Evolutionary conservation across 2,888 invertebrate genomes (phyloP), one percentile per base, ranked within the genome.

Genomic region (Lasioglossum pauxillum): DNA sequence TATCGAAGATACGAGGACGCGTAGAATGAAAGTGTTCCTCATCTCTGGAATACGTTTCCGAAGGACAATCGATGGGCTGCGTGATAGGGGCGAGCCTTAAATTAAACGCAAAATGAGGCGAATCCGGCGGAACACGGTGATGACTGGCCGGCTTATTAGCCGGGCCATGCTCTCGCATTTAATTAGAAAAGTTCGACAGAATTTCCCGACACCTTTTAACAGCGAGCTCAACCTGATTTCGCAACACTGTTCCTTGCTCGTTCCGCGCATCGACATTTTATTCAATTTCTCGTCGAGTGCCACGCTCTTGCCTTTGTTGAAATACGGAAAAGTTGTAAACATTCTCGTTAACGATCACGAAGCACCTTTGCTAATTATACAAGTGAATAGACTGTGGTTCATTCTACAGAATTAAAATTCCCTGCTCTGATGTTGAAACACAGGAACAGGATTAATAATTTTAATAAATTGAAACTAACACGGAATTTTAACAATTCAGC

Each of bases 101-200:
- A 89, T 85, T 87, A 77, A 83, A 78, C 57, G 69, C 67, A 23
- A 77, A 87, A 80, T 57, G 79, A 80, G 41, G 77, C 49, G 60
- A 57, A 78, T 77, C 60, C 27, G 64, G 78, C 35, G 64, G 75
- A 82, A 81, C 84, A 80, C 78, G 82, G 84, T 83, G 75, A 83
- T 80, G 80, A 87, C 84, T 80, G 83, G 67, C 49, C 64, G 69
- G 49, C 69, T 74, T 60, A 72, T 82, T 74, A 73, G 38, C 49
- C 16, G 49, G 41, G n/a, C 14, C 27, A 38, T 74, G 72, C 23
- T 27, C n/a, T 38, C 31, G 49, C 80, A 78, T 73, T 87, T 87
- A 89, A 89, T 89, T 89, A 83, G 75, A 64, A 85, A 87, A 89
- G 75, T 80, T 85, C n/a, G 75, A 67, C 69, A 38, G 19, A n/a